Evolutionary conservation across 1,140 invertebrate genomes (phyloP).

Genomic region (Drosophila sulfurigaster): DNA sequence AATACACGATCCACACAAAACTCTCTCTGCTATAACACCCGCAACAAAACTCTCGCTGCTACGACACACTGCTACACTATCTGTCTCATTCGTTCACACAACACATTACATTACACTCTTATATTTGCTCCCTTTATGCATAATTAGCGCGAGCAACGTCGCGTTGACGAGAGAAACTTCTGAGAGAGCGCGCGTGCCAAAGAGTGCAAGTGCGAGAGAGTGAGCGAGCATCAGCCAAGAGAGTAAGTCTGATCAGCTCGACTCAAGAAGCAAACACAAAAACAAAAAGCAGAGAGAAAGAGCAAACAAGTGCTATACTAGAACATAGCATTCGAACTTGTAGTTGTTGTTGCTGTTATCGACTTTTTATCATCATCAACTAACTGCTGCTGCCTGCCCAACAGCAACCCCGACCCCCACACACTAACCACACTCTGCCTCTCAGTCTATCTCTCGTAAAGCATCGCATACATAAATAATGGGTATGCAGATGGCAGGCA

Average conservation of each 20-base stretch:
- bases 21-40: neutral
- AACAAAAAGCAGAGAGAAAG: conserved; percentile 19
- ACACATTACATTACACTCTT: neutral
- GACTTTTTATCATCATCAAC: conserved; percentile 11
- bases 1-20: conserved; percentile 21
- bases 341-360: conserved; percentile 43
- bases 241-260: conserved; percentile 49
- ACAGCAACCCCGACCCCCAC: neutral
- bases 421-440: conserved; percentile 12
- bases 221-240: conserved; percentile 37
- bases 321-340: conserved; percentile 36
- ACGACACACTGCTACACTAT: conserved; percentile 15
- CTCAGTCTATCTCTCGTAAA: conserved; percentile 2
- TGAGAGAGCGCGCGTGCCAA: conserved; percentile 11
- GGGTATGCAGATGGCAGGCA: conserved; percentile 84
- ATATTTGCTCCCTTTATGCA: neutral
- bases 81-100: neutral
- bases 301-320: conserved; percentile 4
- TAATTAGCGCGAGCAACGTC: conserved; percentile 23
- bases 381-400: neutral
- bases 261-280: conserved; percentile 6
- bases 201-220: neutral
- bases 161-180: conserved; percentile 10
- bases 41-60: conserved; percentile 17
- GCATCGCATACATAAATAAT: conserved; percentile 68